Evolutionary conservation across 2,888 invertebrate species (phyloP).

Genomic region (Cynaeus angustus): DNA sequence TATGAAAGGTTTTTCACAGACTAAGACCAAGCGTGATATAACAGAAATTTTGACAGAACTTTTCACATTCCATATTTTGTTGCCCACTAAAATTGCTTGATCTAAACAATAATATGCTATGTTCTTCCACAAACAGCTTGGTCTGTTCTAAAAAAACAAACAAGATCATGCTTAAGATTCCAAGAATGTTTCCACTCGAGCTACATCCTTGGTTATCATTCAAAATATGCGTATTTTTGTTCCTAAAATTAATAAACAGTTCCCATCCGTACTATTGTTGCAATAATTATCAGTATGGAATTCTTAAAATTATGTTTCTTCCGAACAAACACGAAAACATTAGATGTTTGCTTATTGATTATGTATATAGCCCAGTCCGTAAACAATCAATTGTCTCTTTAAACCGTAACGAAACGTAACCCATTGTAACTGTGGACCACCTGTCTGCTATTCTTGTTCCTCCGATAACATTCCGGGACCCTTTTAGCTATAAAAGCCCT

Average conservation of each 20-base stretch:
- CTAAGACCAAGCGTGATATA: too few species aligned
- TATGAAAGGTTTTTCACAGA: too few species aligned
- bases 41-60: too few species aligned
- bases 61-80: too few species aligned
- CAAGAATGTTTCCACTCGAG: constrained; percentile 3
- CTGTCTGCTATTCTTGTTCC: constrained; percentile 13
- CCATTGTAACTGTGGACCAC: constrained; percentile 12
- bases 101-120: too few species aligned
- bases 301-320: not conserved
- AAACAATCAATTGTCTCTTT: not conserved
- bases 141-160: not conserved
- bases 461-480: constrained; percentile 3
- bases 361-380: not conserved
- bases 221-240: constrained; percentile 1
- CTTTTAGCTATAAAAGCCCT: constrained; percentile 11
- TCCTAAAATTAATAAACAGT: not conserved
- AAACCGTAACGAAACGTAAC: not conserved
- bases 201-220: not conserved
- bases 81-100: too few species aligned
- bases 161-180: not conserved
- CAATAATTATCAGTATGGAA: too few species aligned
- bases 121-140: too few species aligned
- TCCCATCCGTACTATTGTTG: too few species aligned
- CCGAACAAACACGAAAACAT: not conserved
- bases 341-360: not conserved